These are phyloP conservation scores for Smutsia temminckii DNA, from an alignment of 2,797 vertebrate species.

Conservation along the genomic window DNA sequence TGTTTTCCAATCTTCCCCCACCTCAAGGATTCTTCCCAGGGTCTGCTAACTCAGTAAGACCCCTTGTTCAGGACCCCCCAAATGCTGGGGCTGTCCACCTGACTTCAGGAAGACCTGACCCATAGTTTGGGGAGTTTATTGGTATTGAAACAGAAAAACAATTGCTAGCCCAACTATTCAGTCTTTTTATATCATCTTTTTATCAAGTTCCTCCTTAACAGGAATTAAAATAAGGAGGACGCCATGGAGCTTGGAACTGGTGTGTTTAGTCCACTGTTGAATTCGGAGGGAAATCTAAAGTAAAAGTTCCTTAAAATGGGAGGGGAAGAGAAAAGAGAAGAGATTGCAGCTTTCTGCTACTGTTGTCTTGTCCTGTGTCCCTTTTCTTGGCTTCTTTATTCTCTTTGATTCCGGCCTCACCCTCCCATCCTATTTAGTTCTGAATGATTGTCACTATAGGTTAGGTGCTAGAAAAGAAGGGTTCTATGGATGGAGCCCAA, in stretches of 20 bases:
- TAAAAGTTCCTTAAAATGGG: neutral
- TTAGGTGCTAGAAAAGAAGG: neutral
- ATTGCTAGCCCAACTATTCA: neutral
- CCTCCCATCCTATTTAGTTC: neutral
- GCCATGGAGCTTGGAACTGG: neutral
- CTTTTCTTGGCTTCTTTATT: neutral
- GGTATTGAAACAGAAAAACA: neutral
- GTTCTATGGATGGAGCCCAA: neutral
- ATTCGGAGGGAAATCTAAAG: neutral
- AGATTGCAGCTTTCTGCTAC: neutral
- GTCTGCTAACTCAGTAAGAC: neutral
- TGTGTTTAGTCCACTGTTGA: neutral
- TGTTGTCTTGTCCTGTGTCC: neutral
- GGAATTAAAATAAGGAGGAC: conserved; percentile 23
- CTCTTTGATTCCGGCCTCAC: neutral
- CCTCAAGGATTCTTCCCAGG: neutral
- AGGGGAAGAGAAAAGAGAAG: neutral
- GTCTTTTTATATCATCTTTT: neutral
- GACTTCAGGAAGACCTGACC: neutral
- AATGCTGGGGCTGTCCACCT: neutral
- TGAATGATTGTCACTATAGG: neutral
- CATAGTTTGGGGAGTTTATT: neutral
- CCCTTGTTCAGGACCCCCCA: neutral
- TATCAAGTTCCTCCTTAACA: neutral
- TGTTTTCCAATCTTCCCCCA: neutral